Base-by-base conservation (phyloP, 2,113 vertebrate genomes). In the Megaceryle maxima region DNA sequence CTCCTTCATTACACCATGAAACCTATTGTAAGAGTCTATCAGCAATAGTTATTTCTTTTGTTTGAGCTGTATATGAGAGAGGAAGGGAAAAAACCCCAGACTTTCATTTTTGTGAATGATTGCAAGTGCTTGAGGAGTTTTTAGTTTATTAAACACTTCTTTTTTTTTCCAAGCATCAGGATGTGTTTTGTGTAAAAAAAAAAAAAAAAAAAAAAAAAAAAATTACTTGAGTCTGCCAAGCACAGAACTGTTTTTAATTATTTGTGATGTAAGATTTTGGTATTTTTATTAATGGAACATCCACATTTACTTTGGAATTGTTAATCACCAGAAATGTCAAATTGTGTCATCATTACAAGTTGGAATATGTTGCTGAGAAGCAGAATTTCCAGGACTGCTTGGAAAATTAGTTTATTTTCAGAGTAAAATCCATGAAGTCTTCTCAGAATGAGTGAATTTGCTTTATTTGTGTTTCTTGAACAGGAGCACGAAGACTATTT, bases 231-330 rank as follows among this genome's bases (percentile, higher is more conserved):
- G 64, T 67, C 35, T 92, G 77, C 83, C 81, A 94, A 94, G 44
- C 18, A 22, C 29, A 75, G 57, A 84, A 28, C 87, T 95, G 73
- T 75, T n/a, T 41, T 95, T 92, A 94, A 92, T 95, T 92, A 89
- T 70, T 56, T 37, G 19, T 94, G 87, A 95, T 73, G 87, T 89
- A 96, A 96, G 57, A 48, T 73, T 91, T 92, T 89, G 77, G 57
- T 62, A 39, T 95, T 96, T 89, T 96, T 95, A 37, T 84, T 95
- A 94, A 87, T 62, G 93, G 70, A 94, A 95, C 41, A 85, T 87
- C 48, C 28, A 55, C 60, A 90, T 87, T 91, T 88, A 39, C 74
- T 82, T 83, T 83, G 66, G 80, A 94, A 87, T 83, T 73, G 53
- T 89, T 96, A 85, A 84, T 91, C 67, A 82, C 57, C 63, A 78